Base-by-base conservation (phyloP, 2,113 vertebrate genomes). In the Heteronetta atricapilla region DNA sequence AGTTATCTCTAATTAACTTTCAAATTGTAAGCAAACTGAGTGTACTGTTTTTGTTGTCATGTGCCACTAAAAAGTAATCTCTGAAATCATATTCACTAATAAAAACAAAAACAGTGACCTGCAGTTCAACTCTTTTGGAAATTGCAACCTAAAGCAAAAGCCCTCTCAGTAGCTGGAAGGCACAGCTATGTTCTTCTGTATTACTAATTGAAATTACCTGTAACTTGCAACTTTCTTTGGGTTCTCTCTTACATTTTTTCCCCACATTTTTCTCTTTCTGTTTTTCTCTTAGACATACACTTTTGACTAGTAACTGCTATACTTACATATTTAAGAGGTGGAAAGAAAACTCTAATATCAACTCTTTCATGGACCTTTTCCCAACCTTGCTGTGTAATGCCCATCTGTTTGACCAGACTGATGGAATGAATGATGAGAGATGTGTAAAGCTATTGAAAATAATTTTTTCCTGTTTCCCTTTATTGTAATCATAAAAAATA, bases 401-500 rank as follows among this genome's bases (percentile, higher is more conserved):
- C 83, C 85, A 74, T 95, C 69, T 96, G 94, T 89, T 93, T 93
- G 70, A 88, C 52, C 88, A 34, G 60, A n/a, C 64, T 95, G 82
- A 93, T 70, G 89, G 90, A 90, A 73, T 80, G 64, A 93, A 14
- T 88, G 73, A 93, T 93, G 89, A 94, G 91, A 81, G 73, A 90
- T 84, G 40, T 46, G 62, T 93, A 84, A 94, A 90, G 68, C 73
- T 89, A 77, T 75, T 83, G 78, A 94, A 96, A 90, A 90, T 38
- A 91, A 1, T 31, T 82, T 93, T 95, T 77, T 90, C 63, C 72
- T 93, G 38, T 89, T 94, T 44, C 33, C 29, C 31, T 95, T 95
- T 96, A 94, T 96, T 96, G 93, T 96, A 94, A 92, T 97, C 29
- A 95, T 92, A 96, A 96, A 97, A 97, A 93, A 69, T 87, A 93